These are phyloP conservation scores for Thecocarcelia acutangulata DNA, from an alignment of 2,888 invertebrate genomes.

Conservation along the genomic window DNA sequence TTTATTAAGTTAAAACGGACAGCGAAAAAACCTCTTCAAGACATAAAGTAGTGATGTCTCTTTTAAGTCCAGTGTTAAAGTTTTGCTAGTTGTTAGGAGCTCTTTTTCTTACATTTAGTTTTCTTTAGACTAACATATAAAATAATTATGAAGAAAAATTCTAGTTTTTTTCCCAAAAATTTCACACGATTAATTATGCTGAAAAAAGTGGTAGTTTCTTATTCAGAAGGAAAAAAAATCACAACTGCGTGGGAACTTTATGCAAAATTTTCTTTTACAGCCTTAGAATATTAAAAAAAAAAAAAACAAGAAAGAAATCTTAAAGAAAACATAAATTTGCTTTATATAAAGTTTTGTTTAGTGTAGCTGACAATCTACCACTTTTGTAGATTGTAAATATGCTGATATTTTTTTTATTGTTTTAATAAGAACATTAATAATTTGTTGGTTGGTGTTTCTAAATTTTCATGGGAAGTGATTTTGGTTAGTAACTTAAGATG, in stretches of 20 bases:
- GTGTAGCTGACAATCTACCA: constrained; percentile 23
- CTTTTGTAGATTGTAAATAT: constrained; percentile 11
- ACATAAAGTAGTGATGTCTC: constrained; percentile 52
- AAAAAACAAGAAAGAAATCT: constrained; percentile 43
- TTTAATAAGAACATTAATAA: constrained; percentile 55
- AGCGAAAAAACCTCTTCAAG: background rate
- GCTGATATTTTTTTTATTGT: constrained; percentile 18
- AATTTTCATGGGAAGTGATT: constrained; percentile 61
- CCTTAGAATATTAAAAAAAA: constrained; percentile 30
- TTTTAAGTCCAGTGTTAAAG: constrained; percentile 25
- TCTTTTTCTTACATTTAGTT: constrained; percentile 15
- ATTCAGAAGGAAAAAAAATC: constrained; percentile 72
- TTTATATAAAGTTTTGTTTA: too few relatives aligned
- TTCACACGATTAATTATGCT: constrained; percentile 77
- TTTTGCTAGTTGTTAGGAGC: constrained; percentile 8
- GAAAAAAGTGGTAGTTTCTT: constrained; percentile 48
- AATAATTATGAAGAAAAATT: constrained; percentile 63
- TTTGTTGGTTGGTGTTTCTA: constrained; percentile 56
- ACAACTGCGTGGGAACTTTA: constrained; percentile 78
- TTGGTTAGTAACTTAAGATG: constrained; percentile 42
- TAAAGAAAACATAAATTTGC: constrained; percentile 34
- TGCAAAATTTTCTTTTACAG: constrained; percentile 65
- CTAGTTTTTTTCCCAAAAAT: constrained; percentile 38
- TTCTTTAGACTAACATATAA: constrained; percentile 13
- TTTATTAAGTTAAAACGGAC: constrained; percentile 4